These are phyloP conservation scores for Pseudomugil gertrudae DNA, from an alignment of 2,797 vertebrate genomes.

Conservation along the genomic window DNA sequence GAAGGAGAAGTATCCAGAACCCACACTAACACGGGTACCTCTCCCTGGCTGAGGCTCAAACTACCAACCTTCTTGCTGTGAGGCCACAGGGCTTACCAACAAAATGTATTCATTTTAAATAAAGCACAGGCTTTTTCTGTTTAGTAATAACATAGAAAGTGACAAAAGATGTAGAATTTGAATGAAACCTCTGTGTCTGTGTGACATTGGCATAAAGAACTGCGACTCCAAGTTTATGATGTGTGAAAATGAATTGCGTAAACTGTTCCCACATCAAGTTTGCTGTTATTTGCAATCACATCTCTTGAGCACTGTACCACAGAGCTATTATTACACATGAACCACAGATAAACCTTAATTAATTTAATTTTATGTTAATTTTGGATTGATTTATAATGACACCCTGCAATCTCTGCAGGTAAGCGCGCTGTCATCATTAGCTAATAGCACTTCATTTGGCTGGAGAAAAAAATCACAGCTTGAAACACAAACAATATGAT, in stretches of 20 bases:
- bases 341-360: background rate
- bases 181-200: background rate
- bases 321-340: background rate
- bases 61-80: no score
- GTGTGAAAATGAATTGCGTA: background rate
- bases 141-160: no score
- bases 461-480: background rate
- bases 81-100: no score
- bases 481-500: background rate
- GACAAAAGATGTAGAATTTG: background rate
- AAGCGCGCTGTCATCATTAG: background rate
- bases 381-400: background rate
- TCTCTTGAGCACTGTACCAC: background rate
- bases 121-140: no score
- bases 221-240: background rate
- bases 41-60: no score
- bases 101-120: no score
- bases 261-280: background rate
- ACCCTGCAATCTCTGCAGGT: background rate
- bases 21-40: no score
- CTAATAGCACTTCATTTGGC: background rate
- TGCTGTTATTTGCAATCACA: background rate
- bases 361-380: background rate
- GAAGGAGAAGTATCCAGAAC: no score
- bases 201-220: background rate